Evolutionary conservation across 2,888 invertebrate genomes (phyloP).

Genomic region (Sacculina carcini): DNA sequence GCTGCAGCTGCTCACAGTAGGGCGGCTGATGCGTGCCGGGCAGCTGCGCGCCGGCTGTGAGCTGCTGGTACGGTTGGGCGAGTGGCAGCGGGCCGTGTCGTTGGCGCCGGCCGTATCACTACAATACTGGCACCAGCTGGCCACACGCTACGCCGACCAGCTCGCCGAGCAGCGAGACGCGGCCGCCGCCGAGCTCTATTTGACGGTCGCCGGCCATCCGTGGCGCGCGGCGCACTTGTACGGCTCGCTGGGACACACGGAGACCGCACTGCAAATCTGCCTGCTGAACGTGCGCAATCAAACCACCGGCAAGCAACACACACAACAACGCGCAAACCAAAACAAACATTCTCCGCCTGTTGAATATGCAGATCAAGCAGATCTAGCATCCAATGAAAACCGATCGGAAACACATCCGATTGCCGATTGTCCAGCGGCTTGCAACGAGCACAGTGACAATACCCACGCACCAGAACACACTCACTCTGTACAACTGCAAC

Average conservation of each 20-base stretch:
- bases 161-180: background rate
- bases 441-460: too few species aligned
- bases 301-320: background rate
- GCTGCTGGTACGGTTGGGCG: constrained; percentile 20
- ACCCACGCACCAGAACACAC: too few species aligned
- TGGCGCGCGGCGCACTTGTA: background rate
- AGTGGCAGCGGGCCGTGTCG: constrained; percentile 23
- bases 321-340: constrained; percentile 12
- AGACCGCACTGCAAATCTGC: background rate
- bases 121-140: constrained; percentile 21
- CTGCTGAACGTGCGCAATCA: too few species aligned
- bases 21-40: too few species aligned
- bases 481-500: too few species aligned
- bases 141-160: background rate
- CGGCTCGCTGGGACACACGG: background rate
- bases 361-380: too few species aligned
- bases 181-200: background rate
- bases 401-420: constrained; percentile 15
- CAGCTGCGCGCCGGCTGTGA: constrained; percentile 23
- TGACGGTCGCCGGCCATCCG: background rate
- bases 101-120: constrained; percentile 22
- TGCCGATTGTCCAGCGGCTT: constrained; percentile 17
- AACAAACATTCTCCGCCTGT: too few species aligned
- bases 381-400: background rate
- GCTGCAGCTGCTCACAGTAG: constrained; percentile 19